phyloP scores from a whole-genome alignment of 2,797 vertebrate species.

The Arnoldichthys spilopterus region DNA sequence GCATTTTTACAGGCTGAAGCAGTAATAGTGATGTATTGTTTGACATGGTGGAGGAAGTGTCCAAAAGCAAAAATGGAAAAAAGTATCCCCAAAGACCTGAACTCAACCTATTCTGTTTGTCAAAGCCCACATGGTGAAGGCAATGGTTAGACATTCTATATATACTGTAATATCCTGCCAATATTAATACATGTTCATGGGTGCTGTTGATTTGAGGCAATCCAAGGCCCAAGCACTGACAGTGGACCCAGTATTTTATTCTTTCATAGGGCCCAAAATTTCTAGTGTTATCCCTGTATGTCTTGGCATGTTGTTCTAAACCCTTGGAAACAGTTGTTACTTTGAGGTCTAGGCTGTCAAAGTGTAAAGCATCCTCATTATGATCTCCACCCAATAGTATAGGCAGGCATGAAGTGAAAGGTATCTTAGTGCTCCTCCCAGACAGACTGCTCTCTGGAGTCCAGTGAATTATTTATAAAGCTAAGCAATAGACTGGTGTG shows the following conservation, averaged over 20 bases:
- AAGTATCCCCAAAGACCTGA: neutral
- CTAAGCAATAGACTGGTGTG: conserved; percentile 36
- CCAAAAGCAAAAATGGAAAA: neutral
- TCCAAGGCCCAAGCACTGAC: too few species aligned
- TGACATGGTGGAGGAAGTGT: neutral
- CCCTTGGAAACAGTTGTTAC: neutral
- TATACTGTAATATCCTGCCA: neutral
- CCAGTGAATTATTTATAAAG: conserved; percentile 57
- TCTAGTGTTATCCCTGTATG: too few species aligned
- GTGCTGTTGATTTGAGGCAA: too few species aligned
- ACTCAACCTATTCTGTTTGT: neutral
- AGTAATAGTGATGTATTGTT: neutral
- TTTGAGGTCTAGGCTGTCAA: neutral
- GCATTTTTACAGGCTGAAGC: neutral
- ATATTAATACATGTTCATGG: too few species aligned
- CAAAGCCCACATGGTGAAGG: too few species aligned
- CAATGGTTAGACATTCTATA: neutral
- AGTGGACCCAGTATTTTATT: too few species aligned
- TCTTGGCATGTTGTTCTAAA: neutral
- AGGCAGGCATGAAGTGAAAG: conserved; percentile 47
- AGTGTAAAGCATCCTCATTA: conserved; percentile 17
- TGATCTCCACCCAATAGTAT: conserved; percentile 35
- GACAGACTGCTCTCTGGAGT: conserved; percentile 41
- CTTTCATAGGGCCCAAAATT: too few species aligned
- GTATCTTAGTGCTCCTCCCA: conserved; percentile 52